Percentiles rank a stretch among this genome's conserved stretches.
Evolutionary conservation across 2,797 vertebrate genomes (phyloP).

Genomic region (Scarus forsteni): DNA sequence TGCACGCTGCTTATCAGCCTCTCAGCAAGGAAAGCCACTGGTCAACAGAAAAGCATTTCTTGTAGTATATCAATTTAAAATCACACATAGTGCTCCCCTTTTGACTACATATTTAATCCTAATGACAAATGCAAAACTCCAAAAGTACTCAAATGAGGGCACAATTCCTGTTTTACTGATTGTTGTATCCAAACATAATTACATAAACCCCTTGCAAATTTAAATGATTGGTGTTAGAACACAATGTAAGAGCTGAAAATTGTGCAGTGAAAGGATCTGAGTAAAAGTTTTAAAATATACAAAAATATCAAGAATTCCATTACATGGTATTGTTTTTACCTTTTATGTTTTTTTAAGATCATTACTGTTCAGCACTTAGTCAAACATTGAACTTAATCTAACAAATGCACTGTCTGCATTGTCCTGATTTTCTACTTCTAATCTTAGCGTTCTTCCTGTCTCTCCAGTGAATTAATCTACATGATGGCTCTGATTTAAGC

Average conservation of each 20-base stretch:
- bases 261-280: not conserved
- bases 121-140: constrained; percentile 4
- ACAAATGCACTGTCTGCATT: constrained; percentile 55
- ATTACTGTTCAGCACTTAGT: constrained; percentile 14
- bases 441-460: constrained; percentile 74
- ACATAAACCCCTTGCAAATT: constrained; percentile 24
- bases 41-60: constrained; percentile 24
- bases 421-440: constrained; percentile 75
- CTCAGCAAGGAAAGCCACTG: constrained; percentile 37
- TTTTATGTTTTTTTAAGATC: not conserved
- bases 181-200: not conserved
- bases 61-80: not conserved
- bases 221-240: constrained; percentile 4
- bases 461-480: constrained; percentile 77
- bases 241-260: not conserved
- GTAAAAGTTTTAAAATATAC: not conserved
- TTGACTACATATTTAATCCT: constrained; percentile 1
- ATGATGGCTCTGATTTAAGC: constrained; percentile 72
- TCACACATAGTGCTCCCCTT: not conserved
- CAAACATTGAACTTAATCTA: constrained; percentile 37
- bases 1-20: constrained; percentile 60
- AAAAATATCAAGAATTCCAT: not conserved
- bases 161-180: constrained; percentile 20
- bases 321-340: not conserved
- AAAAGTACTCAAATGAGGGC: constrained; percentile 2